Conservation (phyloP, 2,888 invertebrate species). For the Hermaeophaga mercurialis region DNA sequence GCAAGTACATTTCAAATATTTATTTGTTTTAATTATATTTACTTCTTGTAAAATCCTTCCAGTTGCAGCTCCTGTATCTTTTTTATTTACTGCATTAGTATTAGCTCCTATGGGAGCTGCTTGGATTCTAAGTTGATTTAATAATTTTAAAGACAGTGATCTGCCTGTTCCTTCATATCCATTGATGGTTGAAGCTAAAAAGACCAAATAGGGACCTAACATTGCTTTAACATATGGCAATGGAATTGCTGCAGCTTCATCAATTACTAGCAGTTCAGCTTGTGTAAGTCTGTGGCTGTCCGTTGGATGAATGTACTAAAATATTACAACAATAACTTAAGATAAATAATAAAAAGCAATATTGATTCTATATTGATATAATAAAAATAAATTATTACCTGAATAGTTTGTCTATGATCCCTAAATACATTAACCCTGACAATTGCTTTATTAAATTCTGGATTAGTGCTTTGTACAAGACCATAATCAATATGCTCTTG, state of each 20-base stretch:
- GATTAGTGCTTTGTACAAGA: conserved; percentile 91
- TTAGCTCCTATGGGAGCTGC: conserved; percentile 61
- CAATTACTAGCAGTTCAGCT: conserved; percentile 94
- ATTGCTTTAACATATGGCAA: conserved; percentile 88
- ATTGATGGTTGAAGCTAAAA: conserved; percentile 95
- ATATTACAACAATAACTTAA: too few relatives aligned
- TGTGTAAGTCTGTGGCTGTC: conserved; percentile 88
- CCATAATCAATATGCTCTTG: conserved; percentile 97
- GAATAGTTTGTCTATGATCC: conserved; percentile 91
- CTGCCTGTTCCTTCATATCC: conserved; percentile 99
- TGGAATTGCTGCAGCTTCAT: conserved; percentile 99
- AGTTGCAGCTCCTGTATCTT: conserved; percentile 57
- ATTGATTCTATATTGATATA: too few relatives aligned
- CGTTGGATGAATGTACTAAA: conserved; percentile 91
- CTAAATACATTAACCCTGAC: conserved; percentile 90
- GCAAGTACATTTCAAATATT: background rate
- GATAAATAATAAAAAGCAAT: background rate
- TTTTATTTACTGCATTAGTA: conserved; percentile 58
- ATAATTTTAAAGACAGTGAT: conserved; percentile 91
- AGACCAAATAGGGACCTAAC: conserved; percentile 88
- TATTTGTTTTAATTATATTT: conserved; percentile 38
- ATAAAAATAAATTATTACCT: conserved; percentile 62
- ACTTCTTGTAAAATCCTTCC: conserved; percentile 65
- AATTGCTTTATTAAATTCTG: conserved; percentile 95
- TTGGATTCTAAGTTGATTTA: conserved; percentile 81